Evolutionary conservation across 2,888 invertebrate genomes (phyloP).

Genomic region (Drosophila nigritarsus): DNA sequence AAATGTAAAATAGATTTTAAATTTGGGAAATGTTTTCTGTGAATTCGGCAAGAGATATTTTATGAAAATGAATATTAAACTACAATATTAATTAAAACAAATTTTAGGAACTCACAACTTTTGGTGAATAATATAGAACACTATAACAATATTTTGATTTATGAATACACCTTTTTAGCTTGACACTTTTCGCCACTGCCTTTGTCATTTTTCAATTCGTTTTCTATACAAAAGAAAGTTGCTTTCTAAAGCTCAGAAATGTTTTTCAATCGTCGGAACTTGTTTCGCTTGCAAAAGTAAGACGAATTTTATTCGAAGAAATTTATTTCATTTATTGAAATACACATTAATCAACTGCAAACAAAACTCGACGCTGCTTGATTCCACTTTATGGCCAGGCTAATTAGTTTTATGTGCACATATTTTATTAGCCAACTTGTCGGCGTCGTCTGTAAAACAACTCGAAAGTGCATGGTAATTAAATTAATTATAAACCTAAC

Average conservation of each 20-base stretch:
- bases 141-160: background rate
- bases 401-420: slow-evolving; percentile 59
- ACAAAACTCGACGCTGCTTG: background rate
- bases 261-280: background rate
- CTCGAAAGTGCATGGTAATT: slow-evolving; percentile 50
- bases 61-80: background rate
- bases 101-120: background rate
- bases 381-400: slow-evolving; percentile 31
- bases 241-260: background rate
- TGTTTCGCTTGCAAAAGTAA: background rate
- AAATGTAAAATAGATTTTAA: background rate
- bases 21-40: background rate
- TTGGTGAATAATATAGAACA: background rate
- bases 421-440: slow-evolving; percentile 55
- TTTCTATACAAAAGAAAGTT: background rate
- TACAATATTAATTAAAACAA: background rate
- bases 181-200: background rate
- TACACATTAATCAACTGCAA: background rate
- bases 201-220: background rate
- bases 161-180: background rate
- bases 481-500: slow-evolving; percentile 63
- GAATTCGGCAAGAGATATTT: background rate
- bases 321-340: slow-evolving; percentile 4
- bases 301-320: background rate
- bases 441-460: slow-evolving; percentile 1